A percentile compares a stretch with the other conserved stretches of the same genome.
These are phyloP conservation scores for Melinaea marsaeus DNA, from an alignment of 2,888 invertebrate species.

Conservation along the genomic window DNA sequence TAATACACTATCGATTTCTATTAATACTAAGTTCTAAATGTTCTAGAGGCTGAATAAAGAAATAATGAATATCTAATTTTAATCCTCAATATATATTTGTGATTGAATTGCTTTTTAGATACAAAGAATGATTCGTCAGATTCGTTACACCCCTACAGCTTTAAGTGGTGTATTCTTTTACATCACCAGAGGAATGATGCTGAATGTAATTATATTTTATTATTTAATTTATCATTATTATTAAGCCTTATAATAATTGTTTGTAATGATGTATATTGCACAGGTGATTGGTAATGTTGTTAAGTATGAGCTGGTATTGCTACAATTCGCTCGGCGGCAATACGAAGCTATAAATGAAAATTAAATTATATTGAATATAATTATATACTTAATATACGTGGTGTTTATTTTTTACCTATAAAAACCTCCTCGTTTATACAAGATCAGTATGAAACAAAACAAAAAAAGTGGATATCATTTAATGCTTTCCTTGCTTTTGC, in stretches of 20 bases:
- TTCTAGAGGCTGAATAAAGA: no score
- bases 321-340: slow-evolving; percentile 44
- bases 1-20: no score
- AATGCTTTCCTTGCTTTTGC: no score
- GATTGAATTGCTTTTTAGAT: slow-evolving; percentile 57
- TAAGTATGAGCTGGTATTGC: slow-evolving; percentile 78
- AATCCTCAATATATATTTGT: slow-evolving; percentile 30
- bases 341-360: slow-evolving; percentile 2
- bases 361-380: no score
- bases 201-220: slow-evolving; percentile 62
- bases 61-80: background rate
- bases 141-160: slow-evolving; percentile 74
- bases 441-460: no score
- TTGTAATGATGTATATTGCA: slow-evolving; percentile 27
- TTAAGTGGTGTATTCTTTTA: slow-evolving; percentile 76
- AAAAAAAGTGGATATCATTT: no score
- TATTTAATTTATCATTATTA: background rate
- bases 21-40: no score
- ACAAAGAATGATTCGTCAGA: slow-evolving; percentile 79
- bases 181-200: slow-evolving; percentile 74
- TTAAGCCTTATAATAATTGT: background rate
- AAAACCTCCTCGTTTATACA: no score
- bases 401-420: no score
- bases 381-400: no score
- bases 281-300: slow-evolving; percentile 80